Conservation (phyloP, 2,113 vertebrate species). For the Platysteira castanea region DNA sequence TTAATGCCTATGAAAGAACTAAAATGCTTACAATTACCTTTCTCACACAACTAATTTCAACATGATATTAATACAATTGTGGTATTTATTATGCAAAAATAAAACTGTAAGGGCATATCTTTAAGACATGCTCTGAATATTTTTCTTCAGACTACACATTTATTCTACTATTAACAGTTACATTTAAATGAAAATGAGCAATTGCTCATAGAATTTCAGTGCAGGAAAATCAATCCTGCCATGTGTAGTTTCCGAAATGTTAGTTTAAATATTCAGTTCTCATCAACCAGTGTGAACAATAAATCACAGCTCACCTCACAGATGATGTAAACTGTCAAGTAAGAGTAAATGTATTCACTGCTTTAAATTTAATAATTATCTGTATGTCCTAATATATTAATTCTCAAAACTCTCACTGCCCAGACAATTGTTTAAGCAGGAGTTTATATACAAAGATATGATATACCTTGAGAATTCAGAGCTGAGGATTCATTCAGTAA, state of each 20-base stretch:
- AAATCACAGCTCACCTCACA: background rate
- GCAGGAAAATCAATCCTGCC: background rate
- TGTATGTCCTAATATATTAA: background rate
- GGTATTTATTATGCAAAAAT: background rate
- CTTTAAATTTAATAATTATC: background rate
- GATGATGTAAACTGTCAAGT: background rate
- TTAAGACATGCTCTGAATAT: background rate
- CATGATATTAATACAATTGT: background rate
- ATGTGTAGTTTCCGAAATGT: background rate
- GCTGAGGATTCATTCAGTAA: background rate
- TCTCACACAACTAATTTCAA: conserved; percentile 20
- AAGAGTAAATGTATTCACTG: background rate
- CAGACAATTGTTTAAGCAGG: background rate
- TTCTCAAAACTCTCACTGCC: background rate
- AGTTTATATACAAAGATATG: background rate
- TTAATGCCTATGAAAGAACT: background rate
- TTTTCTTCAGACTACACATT: conserved; percentile 22
- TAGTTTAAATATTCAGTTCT: background rate
- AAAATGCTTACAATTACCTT: background rate
- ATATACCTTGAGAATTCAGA: background rate
- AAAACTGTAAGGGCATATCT: background rate
- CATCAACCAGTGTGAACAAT: background rate
- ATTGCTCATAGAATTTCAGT: background rate
- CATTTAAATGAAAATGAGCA: conserved; percentile 30
- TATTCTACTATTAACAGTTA: conserved; percentile 36